A percentile compares a stretch with the other conserved stretches of the same genome.
These are phyloP conservation scores for Amblyteles armatorius DNA, from an alignment of 2,888 invertebrate genomes.

Conservation along the genomic window DNA sequence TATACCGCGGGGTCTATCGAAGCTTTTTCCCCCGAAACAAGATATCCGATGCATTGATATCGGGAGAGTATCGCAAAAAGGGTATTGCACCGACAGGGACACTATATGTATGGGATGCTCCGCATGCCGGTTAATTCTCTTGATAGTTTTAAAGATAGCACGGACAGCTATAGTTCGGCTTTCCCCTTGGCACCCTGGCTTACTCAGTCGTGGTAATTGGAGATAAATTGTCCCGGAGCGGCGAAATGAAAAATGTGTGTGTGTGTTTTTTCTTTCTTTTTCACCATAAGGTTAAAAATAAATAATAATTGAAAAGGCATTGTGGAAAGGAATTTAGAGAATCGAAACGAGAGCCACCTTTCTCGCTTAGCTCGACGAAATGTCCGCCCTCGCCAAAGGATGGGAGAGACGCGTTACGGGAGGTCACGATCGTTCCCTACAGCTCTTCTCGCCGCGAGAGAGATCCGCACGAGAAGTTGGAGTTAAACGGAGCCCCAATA, in stretches of 20 bases:
- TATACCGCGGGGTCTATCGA: not conserved
- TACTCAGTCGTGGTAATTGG: constrained; percentile 1
- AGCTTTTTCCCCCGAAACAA: not conserved
- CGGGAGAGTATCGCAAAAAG: constrained; percentile 1
- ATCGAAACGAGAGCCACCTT: constrained; percentile 2
- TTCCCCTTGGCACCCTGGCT: constrained; percentile 33
- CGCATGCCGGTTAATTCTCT: constrained; percentile 34
- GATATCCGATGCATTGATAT: not conserved
- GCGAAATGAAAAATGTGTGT: no score
- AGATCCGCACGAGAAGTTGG: constrained; percentile 28
- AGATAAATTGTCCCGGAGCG: no score
- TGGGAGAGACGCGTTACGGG: constrained; percentile 40
- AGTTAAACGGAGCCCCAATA: constrained; percentile 22
- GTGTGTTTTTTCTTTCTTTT: no score
- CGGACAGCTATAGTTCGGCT: constrained; percentile 29
- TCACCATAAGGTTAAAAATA: no score
- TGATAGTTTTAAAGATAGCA: constrained; percentile 12
- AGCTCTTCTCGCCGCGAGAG: constrained; percentile 54
- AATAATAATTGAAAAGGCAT: not conserved
- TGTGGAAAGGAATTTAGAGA: not conserved
- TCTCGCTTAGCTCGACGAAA: constrained; percentile 5
- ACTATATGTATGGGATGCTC: constrained; percentile 25
- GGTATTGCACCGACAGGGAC: not conserved
- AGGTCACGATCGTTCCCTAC: constrained; percentile 65
- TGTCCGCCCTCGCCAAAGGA: constrained; percentile 31